Evolutionary conservation across 2,888 invertebrate genomes (phyloP).

Genomic region (Mechanitis messenoides): DNA sequence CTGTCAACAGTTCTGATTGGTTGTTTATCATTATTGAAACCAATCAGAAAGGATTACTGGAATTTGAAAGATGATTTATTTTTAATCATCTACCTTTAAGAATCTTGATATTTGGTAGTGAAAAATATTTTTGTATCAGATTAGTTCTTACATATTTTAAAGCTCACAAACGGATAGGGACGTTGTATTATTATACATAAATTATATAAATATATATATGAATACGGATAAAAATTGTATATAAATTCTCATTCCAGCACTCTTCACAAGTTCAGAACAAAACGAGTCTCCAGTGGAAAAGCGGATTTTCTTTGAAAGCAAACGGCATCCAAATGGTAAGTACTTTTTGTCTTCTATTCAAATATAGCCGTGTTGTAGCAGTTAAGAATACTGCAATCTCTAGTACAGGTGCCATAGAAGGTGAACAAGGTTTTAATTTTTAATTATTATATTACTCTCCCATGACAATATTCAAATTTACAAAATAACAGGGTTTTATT

Average conservation of each 20-base stretch:
- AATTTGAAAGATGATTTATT: too few relatives aligned
- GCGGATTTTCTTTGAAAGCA: constrained; percentile 57
- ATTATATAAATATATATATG: not conserved
- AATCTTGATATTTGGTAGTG: too few relatives aligned
- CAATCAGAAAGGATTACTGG: too few relatives aligned
- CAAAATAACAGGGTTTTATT: too few relatives aligned
- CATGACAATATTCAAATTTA: too few relatives aligned
- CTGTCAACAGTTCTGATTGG: too few relatives aligned
- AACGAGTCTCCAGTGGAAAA: constrained; percentile 29
- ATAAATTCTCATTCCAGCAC: constrained; percentile 17
- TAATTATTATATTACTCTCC: too few relatives aligned
- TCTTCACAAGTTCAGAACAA: constrained; percentile 25
- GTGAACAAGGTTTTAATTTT: not conserved
- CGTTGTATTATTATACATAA: not conserved
- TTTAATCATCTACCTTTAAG: too few relatives aligned
- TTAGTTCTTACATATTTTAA: too few relatives aligned
- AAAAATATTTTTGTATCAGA: too few relatives aligned
- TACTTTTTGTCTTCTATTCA: not conserved
- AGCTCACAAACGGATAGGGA: too few relatives aligned
- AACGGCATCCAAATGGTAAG: constrained; percentile 59
- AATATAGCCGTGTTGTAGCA: not conserved
- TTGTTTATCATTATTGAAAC: too few relatives aligned
- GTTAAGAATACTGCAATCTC: not conserved
- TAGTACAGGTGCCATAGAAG: not conserved
- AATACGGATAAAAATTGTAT: not conserved